These are phyloP conservation scores for Xerus rutilus DNA, from an alignment of 2,797 vertebrate genomes.

Conservation along the genomic window DNA sequence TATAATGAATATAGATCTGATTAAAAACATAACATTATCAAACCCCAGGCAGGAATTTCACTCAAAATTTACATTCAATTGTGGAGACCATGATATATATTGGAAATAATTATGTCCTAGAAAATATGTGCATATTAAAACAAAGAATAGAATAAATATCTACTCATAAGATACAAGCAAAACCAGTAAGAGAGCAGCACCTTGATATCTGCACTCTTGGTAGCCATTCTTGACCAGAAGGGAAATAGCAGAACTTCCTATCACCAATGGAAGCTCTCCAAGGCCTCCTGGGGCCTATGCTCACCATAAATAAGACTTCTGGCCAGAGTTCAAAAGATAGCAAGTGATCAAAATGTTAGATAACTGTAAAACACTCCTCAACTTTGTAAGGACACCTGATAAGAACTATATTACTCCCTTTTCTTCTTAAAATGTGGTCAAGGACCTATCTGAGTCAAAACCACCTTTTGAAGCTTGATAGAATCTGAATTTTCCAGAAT, in stretches of 20 bases:
- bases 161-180: not conserved
- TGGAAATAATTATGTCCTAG: not conserved
- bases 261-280: not conserved
- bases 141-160: not conserved
- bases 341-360: not conserved
- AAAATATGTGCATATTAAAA: not conserved
- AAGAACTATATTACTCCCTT: not conserved
- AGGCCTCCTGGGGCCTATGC: not conserved
- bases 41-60: not conserved
- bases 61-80: not conserved
- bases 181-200: not conserved
- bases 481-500: not conserved
- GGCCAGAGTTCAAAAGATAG: not conserved
- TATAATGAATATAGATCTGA: not conserved
- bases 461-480: not conserved
- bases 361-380: not conserved
- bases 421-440: not conserved
- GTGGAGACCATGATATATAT: not conserved
- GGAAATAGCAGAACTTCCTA: not conserved
- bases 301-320: constrained; percentile 13
- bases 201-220: not conserved
- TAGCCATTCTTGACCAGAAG: not conserved
- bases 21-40: not conserved
- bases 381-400: not conserved
- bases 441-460: not conserved